Conservation (phyloP, 2,888 invertebrate species). For the Dermolepida albohirtum region DNA sequence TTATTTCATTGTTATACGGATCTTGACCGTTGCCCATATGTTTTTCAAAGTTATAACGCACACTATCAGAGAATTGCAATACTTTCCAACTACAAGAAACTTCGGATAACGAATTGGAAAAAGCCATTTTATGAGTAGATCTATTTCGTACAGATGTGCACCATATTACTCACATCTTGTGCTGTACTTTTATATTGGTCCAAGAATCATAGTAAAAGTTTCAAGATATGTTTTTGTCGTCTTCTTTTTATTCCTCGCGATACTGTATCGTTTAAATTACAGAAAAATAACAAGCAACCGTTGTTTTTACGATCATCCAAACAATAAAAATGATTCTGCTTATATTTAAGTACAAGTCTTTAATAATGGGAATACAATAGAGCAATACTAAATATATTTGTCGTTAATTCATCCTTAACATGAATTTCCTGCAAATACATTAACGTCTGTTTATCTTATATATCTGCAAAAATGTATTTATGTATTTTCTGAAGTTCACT, state of each 20-base stretch:
- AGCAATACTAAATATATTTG: too few species aligned
- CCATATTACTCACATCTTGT: slow-evolving; percentile 35
- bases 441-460: too few species aligned
- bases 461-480: too few species aligned
- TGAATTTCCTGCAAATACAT: too few species aligned
- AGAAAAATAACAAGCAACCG: too few species aligned
- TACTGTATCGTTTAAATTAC: background rate
- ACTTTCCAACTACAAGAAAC: slow-evolving; percentile 19
- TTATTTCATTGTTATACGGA: slow-evolving; percentile 1
- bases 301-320: background rate
- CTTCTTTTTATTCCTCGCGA: slow-evolving; percentile 7
- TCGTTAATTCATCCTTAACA: too few species aligned
- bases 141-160: slow-evolving; percentile 33
- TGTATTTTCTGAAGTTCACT: too few species aligned
- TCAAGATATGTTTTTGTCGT: background rate
- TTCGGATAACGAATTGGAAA: slow-evolving; percentile 34
- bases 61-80: slow-evolving; percentile 24
- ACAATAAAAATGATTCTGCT: background rate
- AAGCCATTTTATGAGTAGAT: slow-evolving; percentile 33
- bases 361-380: too few species aligned
- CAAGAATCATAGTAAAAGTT: slow-evolving; percentile 29
- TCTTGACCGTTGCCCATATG: slow-evolving; percentile 21
- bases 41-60: slow-evolving; percentile 25
- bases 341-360: background rate
- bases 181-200: slow-evolving; percentile 25